Base-by-base conservation (phyloP, 1,140 invertebrate species). In the Drosophila subpulchrella region DNA sequence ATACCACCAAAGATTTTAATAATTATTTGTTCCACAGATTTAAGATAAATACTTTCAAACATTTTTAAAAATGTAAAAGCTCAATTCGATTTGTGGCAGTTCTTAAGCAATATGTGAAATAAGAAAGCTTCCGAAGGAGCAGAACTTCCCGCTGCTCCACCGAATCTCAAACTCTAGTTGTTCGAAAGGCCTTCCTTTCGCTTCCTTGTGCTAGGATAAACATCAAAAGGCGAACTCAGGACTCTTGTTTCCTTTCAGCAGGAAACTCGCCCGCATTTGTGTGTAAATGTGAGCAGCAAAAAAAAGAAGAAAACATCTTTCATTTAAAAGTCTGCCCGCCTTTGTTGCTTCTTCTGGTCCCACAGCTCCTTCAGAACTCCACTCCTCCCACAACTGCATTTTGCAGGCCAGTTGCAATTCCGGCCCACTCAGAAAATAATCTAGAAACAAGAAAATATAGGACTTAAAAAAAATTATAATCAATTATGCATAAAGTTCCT, bases 291-390 rank as follows among this genome's bases (percentile, higher is more conserved):
- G 73, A 81, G 67, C 30, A 41, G 15, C 38, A 71, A 48, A 71
- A 55, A 71, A 77, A 77, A 71, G 66, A 63, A 6, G 61, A 73
- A 83, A 78, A 78, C 82, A 78, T 85, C 65, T 85, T 85, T 78
- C 65, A 76, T 75, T 81, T 73, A 73, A 71, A 63, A 68, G 59
- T 51, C 77, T 57, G 81, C 47, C 44, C 54, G 73, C 81, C 73
- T 76, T 75, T 84, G 60, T 75, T 62, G 81, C 60, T 68, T 24
- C 27, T 81, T 46, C 56, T 68, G 81, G 58, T 68, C 44, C 58
- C 46, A 59, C 57, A 50, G 20, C 57, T 71, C 41, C 57, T 46
- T 47, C 53, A 41, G 56, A 36, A 44, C 54, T 44, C 58, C 47
- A 54, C 41, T 41, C 60, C 42, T 30, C 34, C 11, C 20, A 24